Base-by-base conservation (phyloP, 2,113 vertebrate genomes). In the Colossoma macropomum region DNA sequence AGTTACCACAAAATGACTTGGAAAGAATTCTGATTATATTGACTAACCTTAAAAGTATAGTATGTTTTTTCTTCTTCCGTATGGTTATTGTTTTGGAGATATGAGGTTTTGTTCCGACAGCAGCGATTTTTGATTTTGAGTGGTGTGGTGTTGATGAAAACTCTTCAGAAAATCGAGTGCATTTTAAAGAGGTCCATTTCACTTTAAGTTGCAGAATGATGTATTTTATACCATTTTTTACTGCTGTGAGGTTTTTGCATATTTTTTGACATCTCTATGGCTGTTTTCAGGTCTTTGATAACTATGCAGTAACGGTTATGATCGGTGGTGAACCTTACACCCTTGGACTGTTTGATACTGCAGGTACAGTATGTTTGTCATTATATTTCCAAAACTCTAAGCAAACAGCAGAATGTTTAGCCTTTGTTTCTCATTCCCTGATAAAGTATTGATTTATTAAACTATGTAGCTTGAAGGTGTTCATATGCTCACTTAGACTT, bases 241-340 rank as follows among this genome's bases (percentile, higher is more conserved):
- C 10, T 1, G 16, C 17, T n/a, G n/a, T 72, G 3, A 3, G 11
- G 34, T 52, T 27, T 74, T 10, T 34, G 52, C 10, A 60, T 75
- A 28, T 27, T 41, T 41, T 38, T 34, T 63, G 19, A 38, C n/a
- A 23, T 25, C 52, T 68, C 48, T 15, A 16, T 21, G 45, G 1
- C 87, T 21, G 84, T 82, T 81, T 90, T 30, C 81, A 99, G 98
- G 98, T 99, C 90, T 99, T 99, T 25, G 98, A 99, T 94, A 99
- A 99, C 93, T 99, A 99, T 97, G 98, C 98, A 92, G 98, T 99
- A 85, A 99, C 98, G 80, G 98, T 99, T 94, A 99, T 99, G 98
- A 99, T 99, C 74, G 98, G 98, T 88, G 98, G 98, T 62, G 98
- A 99, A 91, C 98, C 98, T 86, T 99, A 99, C 92, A 99, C 98